Base-by-base conservation (phyloP, 64 coral and sea anemone genomes). In the Platygyra sinensis region DNA sequence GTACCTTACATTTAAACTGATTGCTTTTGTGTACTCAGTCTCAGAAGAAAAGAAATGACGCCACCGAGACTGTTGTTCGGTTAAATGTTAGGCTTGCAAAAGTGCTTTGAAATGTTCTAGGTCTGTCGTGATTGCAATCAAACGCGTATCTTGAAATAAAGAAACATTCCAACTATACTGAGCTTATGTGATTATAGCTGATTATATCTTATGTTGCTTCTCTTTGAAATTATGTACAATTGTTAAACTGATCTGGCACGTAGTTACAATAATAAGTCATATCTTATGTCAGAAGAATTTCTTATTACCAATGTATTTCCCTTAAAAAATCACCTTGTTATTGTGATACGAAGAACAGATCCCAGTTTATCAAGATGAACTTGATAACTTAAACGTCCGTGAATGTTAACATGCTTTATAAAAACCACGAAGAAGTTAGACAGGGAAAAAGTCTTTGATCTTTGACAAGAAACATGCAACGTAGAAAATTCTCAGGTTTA, bases 161-260 rank as follows among this genome's bases (percentile, higher is more conserved):
- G 22, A 77, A 11, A 77, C 11, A 77, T 49, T 46, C 36, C 39
- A 22, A 24, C 74, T 22, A 77, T 24, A 46, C 17, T 46, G 8
- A 39, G 33, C 7, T 49, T 77, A 42, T 49, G 19, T 12, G 19
- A 9, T 77, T 24, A 50, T 24, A 42, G 39, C 32, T 65, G 62
- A 85, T 28, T 31, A 24, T 7, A 83, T 83, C 59, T 83, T 6
- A 42, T 42, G 33, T 49, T 42, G 81, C 25, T 85, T 85, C 81
- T 28, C 57, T 62, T 62, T 30, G 29, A 36, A 28, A 81, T 62
- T 62, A 28, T 85, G 81, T 85, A 85, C 63, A 85, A 71, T 72
- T 51, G 65, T 8, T 38, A 24, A 42, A 71, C 32, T 7, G 4
- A 71, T 71, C 81, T 85, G 81, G 51, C 81, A 71, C 38, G 49